These are phyloP conservation scores for Asteroscopus sphinx DNA, from an alignment of 2,888 invertebrate species.

Conservation along the genomic window DNA sequence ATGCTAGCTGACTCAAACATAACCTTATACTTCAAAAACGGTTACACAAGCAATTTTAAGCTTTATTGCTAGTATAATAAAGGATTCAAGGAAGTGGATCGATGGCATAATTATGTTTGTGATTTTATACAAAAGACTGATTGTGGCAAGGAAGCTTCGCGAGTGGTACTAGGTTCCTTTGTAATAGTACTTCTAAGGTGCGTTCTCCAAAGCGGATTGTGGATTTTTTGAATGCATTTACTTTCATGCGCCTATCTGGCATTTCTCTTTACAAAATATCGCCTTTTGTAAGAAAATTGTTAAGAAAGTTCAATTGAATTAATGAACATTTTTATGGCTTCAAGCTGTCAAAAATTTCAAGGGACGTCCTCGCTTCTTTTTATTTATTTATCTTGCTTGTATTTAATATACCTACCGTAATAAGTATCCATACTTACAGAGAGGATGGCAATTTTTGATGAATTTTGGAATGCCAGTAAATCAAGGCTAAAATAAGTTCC, in stretches of 20 bases:
- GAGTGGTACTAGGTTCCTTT: conserved; percentile 59
- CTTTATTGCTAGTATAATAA: conserved; percentile 3
- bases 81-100: neutral
- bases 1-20: conserved; percentile 37
- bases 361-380: conserved; percentile 10
- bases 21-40: conserved; percentile 2
- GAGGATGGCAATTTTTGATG: too few relatives aligned
- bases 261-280: conserved; percentile 9
- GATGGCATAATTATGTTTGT: conserved; percentile 35
- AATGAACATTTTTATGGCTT: conserved; percentile 23
- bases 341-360: conserved; percentile 19
- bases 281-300: conserved; percentile 15
- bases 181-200: conserved; percentile 48
- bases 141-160: conserved; percentile 69
- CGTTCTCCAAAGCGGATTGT: conserved; percentile 54
- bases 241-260: conserved; percentile 35
- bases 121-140: conserved; percentile 68
- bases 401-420: neutral
- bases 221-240: conserved; percentile 55
- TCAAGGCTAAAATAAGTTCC: too few relatives aligned
- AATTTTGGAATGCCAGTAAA: too few relatives aligned
- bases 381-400: conserved; percentile 24
- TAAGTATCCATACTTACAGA: neutral
- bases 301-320: conserved; percentile 18
- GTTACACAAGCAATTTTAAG: conserved; percentile 13